Evolutionary conservation across 2,888 invertebrate species (phyloP), one percentile per base, ranked within the genome.

Genomic region (Himalopsyche anomala): DNA sequence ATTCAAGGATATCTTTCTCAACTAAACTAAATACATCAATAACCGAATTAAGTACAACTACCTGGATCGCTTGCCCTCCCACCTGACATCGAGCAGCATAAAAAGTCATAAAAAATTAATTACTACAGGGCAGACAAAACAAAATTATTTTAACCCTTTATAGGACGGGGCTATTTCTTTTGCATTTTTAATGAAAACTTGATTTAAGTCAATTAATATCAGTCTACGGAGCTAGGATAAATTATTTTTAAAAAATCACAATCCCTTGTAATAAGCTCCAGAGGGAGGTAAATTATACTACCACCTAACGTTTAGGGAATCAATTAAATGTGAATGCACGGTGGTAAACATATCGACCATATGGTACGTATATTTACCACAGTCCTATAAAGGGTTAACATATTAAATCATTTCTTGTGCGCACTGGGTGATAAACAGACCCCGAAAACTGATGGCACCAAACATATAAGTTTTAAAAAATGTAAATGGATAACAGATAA

Each of bases 31-130:
- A 74, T 36, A 3, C 74, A 19, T 28, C 11, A 74, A n/a, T 36
- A 11, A 74, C 40, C 42, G 80, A 51, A 80, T 38, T 28, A 80
- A 54, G 56, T 91, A 92, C 91, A 89, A 92, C 92, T 91, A 93
- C 92, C 93, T 93, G 93, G 90, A 93, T 91, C 89, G 93, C 92
- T 89, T 91, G 92, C 54, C 91, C 90, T 90, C 93, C 93, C 89
- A 93, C 91, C 92, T 92, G 91, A 89, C 89, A 62, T n/a, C 15
- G 89, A 83, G 92, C 92, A 80, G 91, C 91, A 91, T 89, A 89
- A 81, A 89, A 89, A 55, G 83, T 56, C 3, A 51, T 51, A 51
- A 15, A 51, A 3, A 15, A 51, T 15, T 51, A 5, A 51, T 51
- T 51, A 51, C 15, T 51, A 15, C 9, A 9, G 45, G 12, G 9